A percentile compares a stretch with the other conserved stretches of the same genome.
These are phyloP conservation scores for Zonitis immaculata DNA, from an alignment of 2,888 invertebrate genomes.

Conservation along the genomic window DNA sequence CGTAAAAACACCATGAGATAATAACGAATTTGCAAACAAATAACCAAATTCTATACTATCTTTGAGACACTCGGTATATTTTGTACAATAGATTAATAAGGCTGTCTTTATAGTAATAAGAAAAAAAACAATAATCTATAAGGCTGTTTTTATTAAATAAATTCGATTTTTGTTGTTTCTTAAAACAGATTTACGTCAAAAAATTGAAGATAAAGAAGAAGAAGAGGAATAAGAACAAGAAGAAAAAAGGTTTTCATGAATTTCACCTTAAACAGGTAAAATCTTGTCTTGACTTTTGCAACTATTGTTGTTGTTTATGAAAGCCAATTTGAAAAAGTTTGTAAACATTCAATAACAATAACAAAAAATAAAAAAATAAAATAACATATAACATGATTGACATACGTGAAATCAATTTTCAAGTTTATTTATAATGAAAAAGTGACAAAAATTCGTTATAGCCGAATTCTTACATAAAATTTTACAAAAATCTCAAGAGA, in stretches of 20 bases:
- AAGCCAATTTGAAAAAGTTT: background rate
- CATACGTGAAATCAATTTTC: slow-evolving; percentile 23
- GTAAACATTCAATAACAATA: background rate
- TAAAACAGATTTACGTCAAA: background rate
- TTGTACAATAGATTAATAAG: too few species aligned
- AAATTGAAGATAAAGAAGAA: background rate
- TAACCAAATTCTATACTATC: too few species aligned
- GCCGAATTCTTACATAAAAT: slow-evolving; percentile 5
- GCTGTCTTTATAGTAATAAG: too few species aligned
- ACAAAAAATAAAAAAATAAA: background rate
- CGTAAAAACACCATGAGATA: too few species aligned
- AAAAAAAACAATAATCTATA: too few species aligned
- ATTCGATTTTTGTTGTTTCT: background rate
- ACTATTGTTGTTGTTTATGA: background rate
- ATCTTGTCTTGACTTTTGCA: too few species aligned
- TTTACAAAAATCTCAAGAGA: too few species aligned
- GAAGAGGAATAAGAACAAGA: too few species aligned
- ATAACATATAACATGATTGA: too few species aligned
- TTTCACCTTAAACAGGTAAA: background rate
- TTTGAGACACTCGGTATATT: too few species aligned
- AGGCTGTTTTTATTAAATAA: too few species aligned
- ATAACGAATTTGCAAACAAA: too few species aligned
- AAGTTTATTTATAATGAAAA: background rate
- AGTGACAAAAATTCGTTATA: slow-evolving; percentile 12
- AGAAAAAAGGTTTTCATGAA: background rate